A percentile compares a stretch with the other conserved stretches of the same genome.
These are phyloP conservation scores for Dendrocincla fuliginosa DNA, from an alignment of 2,797 vertebrate genomes.

Conservation along the genomic window DNA sequence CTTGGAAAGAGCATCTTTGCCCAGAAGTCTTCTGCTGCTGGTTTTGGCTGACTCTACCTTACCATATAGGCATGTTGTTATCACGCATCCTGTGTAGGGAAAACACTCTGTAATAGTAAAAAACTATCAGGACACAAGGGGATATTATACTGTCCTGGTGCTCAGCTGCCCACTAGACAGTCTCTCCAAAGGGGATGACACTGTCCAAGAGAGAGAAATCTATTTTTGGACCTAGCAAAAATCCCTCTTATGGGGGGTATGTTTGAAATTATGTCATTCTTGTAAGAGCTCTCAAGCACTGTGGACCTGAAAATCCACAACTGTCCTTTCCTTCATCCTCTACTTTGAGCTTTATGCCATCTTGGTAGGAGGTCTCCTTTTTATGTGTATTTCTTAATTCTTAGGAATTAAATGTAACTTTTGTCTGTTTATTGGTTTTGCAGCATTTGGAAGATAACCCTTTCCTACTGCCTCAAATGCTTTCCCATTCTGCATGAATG, in stretches of 20 bases:
- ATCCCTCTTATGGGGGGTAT: neutral
- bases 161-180: neutral
- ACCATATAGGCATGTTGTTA: neutral
- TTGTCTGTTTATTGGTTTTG: neutral
- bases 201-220: neutral
- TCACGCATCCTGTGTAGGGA: rapidly evolving
- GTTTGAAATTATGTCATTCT: neutral
- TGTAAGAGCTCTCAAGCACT: neutral
- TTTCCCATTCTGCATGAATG: neutral
- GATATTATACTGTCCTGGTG: neutral
- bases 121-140: neutral
- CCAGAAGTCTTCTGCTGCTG: neutral
- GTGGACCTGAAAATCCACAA: neutral
- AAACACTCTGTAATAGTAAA: neutral
- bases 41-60: neutral
- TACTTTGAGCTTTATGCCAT: neutral
- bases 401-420: neutral
- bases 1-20: neutral
- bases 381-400: neutral
- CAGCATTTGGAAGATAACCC: neutral
- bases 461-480: neutral
- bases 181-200: neutral
- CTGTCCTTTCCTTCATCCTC: neutral
- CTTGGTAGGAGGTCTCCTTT: neutral
- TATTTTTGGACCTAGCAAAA: neutral